Evolutionary conservation across 2,888 invertebrate genomes (phyloP).

Genomic region (Apodemia hepburni): DNA sequence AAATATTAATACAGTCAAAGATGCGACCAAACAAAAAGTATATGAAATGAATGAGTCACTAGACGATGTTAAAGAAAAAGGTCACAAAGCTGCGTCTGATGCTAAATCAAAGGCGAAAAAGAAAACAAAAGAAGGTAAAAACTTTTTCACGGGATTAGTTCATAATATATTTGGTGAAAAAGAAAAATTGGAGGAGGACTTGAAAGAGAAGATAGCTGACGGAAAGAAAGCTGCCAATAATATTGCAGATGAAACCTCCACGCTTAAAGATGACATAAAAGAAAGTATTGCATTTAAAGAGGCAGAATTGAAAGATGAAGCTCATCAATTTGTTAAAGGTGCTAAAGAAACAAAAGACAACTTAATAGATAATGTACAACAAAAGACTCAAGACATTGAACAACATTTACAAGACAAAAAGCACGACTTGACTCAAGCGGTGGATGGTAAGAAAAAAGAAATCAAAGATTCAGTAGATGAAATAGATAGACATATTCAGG

Average conservation of each 20-base stretch:
- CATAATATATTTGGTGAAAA: conserved; percentile 70
- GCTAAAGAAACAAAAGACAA: conserved; percentile 27
- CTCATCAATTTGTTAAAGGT: conserved; percentile 40
- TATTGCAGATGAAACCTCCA: conserved; percentile 49
- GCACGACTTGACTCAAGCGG: conserved; percentile 28
- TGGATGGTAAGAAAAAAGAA: conserved; percentile 37
- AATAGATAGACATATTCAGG: conserved; percentile 30
- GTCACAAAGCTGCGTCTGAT: conserved; percentile 43
- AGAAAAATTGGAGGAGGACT: conserved; percentile 65
- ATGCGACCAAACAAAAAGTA: conserved; percentile 48
- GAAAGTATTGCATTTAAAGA: conserved; percentile 46
- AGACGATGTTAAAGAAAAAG: conserved; percentile 51
- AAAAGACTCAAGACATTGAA: conserved; percentile 37
- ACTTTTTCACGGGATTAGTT: conserved; percentile 65
- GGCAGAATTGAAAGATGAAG: conserved; percentile 35
- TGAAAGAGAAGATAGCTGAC: conserved; percentile 58
- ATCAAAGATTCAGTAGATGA: conserved; percentile 41
- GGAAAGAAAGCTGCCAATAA: conserved; percentile 60
- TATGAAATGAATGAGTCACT: conserved; percentile 51
- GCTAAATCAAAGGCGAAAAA: conserved; percentile 51
- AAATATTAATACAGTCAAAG: conserved; percentile 46
- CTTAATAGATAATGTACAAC: conserved; percentile 23
- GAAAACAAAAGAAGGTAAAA: conserved; percentile 68
- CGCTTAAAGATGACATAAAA: conserved; percentile 55
- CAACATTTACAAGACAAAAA: conserved; percentile 37